Base-by-base conservation (phyloP, 2,113 vertebrate species). In the Panthera uncia region DNA sequence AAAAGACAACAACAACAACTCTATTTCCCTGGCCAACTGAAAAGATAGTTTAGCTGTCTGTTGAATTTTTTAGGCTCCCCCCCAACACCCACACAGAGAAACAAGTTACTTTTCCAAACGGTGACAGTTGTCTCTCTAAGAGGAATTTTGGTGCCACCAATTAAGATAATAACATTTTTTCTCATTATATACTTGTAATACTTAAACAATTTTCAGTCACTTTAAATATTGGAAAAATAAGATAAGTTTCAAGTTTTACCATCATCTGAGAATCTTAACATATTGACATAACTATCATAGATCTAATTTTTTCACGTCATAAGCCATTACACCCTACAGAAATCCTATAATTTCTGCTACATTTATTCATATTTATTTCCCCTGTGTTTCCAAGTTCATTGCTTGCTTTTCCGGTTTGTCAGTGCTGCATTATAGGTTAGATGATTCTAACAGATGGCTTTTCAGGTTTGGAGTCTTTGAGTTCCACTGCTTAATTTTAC, bases 351-450 rank as follows among this genome's bases (percentile, higher is more conserved):
- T 94, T 98, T 97, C 97, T 96, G 91, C 71, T 95, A 96, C 78
- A 91, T 97, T 97, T 97, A 80, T 96, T 97, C 90, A 78, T 95
- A 94, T 92, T 97, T 97, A 90, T 97, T 96, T 97, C 91, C 92
- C 95, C 38, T 96, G 88, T 97, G 97, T 97, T 92, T 97, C 96
- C 78, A 73, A 93, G 93, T 95, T 88, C 85, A 91, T 82, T 95
- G 95, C 98, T 94, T 96, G 90, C 94, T 95, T 94, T 94, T 92
- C 94, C 0, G n/a, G 90, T 85, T 89, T 97, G 87, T 92, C 92
- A 78, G 88, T 93, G 90, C 88, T 83, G 65, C 14, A 68, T 92
- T 94, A 81, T 78, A 82, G 87, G 76, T 52, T 88, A 92, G 95
- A 66, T 92, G 80, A 97, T 96, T 90, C 71, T 87, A 95, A 94